Conservation (phyloP, 2,888 invertebrate genomes). For the Meandrusa payeni region DNA sequence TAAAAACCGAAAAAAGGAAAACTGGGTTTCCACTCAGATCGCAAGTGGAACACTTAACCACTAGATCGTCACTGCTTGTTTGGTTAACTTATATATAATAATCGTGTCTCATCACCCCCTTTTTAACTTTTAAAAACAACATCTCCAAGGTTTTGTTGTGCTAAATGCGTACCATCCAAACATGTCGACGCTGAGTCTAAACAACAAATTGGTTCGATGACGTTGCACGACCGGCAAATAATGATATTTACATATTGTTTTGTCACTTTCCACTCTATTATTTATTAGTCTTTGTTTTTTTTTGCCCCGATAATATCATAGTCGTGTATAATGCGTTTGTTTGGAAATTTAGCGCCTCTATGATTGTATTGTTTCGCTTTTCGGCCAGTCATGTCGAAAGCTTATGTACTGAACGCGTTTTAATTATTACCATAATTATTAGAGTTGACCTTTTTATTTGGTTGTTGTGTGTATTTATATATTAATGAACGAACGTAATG, state of each 20-base stretch:
- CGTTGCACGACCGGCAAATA: constrained; percentile 59
- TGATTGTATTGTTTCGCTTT: constrained; percentile 52
- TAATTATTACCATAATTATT: no score
- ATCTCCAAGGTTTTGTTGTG: constrained; percentile 33
- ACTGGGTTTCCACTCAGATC: no score
- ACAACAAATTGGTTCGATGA: constrained; percentile 75
- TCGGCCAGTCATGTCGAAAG: constrained; percentile 42
- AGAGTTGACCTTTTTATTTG: no score
- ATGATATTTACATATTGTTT: constrained; percentile 79
- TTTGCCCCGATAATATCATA: constrained; percentile 46
- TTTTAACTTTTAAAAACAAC: no score
- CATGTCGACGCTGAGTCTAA: constrained; percentile 41
- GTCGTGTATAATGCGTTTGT: constrained; percentile 47
- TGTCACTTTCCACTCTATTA: constrained; percentile 74
- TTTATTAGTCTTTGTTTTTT: constrained; percentile 45
- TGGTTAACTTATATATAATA: no score
- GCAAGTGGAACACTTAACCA: no score
- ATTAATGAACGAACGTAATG: no score
- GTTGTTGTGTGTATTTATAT: no score
- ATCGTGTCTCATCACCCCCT: no score
- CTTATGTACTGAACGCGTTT: constrained; percentile 23
- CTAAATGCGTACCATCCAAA: constrained; percentile 48
- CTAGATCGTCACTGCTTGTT: no score
- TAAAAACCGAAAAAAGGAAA: no score
- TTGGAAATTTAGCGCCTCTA: constrained; percentile 65